phyloP scores from a whole-genome alignment of 2,113 vertebrate genomes.

The Epinephelus moara region DNA sequence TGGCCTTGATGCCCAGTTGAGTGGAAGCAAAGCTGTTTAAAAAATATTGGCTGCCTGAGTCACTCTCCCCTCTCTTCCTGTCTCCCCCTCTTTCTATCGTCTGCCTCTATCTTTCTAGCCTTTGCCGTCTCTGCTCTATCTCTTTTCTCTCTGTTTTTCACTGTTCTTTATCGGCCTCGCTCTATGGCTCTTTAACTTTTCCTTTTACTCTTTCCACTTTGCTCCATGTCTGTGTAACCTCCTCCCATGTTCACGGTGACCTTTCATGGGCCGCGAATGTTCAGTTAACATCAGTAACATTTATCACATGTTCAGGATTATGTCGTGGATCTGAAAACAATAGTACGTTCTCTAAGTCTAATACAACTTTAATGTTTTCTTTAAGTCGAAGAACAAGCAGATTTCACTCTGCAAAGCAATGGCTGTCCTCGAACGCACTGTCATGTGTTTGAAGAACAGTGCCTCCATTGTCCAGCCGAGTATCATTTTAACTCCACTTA shows the following conservation, averaged over 20 bases:
- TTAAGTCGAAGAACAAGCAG: slow-evolving; percentile 4
- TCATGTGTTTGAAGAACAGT: slow-evolving; percentile 23
- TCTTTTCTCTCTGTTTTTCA: slow-evolving; percentile 36
- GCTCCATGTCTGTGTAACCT: slow-evolving; percentile 1
- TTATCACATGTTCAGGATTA: slow-evolving; percentile 27
- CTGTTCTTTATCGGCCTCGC: slow-evolving; percentile 26
- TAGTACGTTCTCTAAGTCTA: slow-evolving; percentile 14
- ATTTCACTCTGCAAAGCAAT: slow-evolving; percentile 35
- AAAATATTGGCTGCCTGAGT: slow-evolving; percentile 82
- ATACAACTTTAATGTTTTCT: slow-evolving; percentile 2
- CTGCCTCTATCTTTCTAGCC: slow-evolving; percentile 44
- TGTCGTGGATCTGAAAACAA: slow-evolving; percentile 27
- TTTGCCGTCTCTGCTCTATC: slow-evolving; percentile 37
- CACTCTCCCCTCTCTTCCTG: slow-evolving; percentile 70
- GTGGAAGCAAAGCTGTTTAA: slow-evolving; percentile 87
- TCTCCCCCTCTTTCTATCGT: slow-evolving; percentile 59
- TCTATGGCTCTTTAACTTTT: slow-evolving; percentile 5
- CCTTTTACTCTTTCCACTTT: neutral
- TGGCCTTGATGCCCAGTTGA: slow-evolving; percentile 85
- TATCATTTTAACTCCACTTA: slow-evolving; percentile 48
- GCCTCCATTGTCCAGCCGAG: slow-evolving; percentile 27
- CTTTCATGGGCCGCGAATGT: neutral
- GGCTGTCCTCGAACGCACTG: slow-evolving; percentile 20
- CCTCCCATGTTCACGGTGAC: neutral
- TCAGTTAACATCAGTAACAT: neutral